Evolutionary conservation across 2,797 vertebrate genomes (phyloP), one percentile per base, ranked within the genome.

Genomic region (Anguilla marmorata): DNA sequence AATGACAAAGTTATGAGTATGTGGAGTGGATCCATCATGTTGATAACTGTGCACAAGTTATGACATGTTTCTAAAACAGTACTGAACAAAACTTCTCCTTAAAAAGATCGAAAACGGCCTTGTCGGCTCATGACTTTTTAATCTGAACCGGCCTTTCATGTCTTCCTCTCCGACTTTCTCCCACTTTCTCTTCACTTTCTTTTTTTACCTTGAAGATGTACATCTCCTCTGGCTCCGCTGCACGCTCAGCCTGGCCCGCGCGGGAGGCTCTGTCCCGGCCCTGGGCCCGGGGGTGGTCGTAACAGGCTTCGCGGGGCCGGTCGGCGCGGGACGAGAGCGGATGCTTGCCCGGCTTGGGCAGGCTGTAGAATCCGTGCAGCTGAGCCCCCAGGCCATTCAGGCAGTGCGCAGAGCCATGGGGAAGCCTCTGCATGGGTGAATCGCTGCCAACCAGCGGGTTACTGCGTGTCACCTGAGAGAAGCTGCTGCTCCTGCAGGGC

Each of bases 301-400:
- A 99, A 0, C 97, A 96, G 80, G 97, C 96, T 91, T 99, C 98
- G 90, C 95, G 95, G 0, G 93, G 69, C 2, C 92, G 94, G 88
- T 95, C 94, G 0, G 94, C 92, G 11, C 96, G 96, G 33, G 74
- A 76, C 69, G 63, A 58, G 27, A 96, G 94, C 88, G 94, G 96
- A 91, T 97, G 97, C 88, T 98, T 96, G 85, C 96, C 96, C 0
- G 98, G 96, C 90, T 99, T 99, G 0, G 98, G 98, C 50, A 99
- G 95, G 93, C 98, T 99, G 90, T 99, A 99, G 91, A 99, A 99
- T 89, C 97, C 97, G 0, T 99, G 98, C 52, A 98, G 94, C 92
- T 98, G 98, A 24, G 96, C 95, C 0, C 96, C 92, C n/a, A 97
- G 94, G 24, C 98, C 98, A 0, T 99, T 99, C 74, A 98, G 0